phyloP scores from a whole-genome alignment of 2,888 invertebrate genomes.

The Eristalis tenax region DNA sequence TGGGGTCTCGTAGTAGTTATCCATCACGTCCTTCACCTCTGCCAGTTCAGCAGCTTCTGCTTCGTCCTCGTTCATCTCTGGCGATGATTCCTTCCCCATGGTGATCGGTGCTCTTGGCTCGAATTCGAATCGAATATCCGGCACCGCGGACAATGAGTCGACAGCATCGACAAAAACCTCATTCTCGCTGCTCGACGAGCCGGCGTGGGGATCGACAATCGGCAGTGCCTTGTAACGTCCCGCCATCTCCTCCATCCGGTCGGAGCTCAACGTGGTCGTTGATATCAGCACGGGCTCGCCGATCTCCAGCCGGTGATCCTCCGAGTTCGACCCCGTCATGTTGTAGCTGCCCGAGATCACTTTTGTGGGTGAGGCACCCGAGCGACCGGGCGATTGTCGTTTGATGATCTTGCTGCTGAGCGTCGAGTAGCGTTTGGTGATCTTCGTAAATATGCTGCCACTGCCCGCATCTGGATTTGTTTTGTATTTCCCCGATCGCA shows the following conservation, averaged over 20 bases:
- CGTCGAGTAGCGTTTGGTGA: constrained; percentile 80
- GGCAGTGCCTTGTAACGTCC: constrained; percentile 57
- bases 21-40: constrained; percentile 51
- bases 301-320: constrained; percentile 80
- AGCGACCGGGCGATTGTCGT: constrained; percentile 76
- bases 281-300: constrained; percentile 80
- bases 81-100: constrained; percentile 56
- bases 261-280: constrained; percentile 79
- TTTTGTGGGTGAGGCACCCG: constrained; percentile 77
- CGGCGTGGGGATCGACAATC: constrained; percentile 38
- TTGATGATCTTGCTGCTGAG: constrained; percentile 79
- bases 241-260: constrained; percentile 75
- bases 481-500: constrained; percentile 73
- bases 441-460: constrained; percentile 77
- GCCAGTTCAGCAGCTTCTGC: constrained; percentile 16
- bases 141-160: constrained; percentile 74
- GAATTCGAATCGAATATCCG: constrained; percentile 71
- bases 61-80: constrained; percentile 32
- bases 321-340: constrained; percentile 80
- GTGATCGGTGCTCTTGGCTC: constrained; percentile 58
- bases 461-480: constrained; percentile 70
- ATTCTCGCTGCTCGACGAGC: constrained; percentile 78
- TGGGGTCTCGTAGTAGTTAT: constrained; percentile 74
- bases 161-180: constrained; percentile 79
- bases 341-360: constrained; percentile 79